phyloP scores from a whole-genome alignment of 2,797 vertebrate species.

The Hybognathus amarus region DNA sequence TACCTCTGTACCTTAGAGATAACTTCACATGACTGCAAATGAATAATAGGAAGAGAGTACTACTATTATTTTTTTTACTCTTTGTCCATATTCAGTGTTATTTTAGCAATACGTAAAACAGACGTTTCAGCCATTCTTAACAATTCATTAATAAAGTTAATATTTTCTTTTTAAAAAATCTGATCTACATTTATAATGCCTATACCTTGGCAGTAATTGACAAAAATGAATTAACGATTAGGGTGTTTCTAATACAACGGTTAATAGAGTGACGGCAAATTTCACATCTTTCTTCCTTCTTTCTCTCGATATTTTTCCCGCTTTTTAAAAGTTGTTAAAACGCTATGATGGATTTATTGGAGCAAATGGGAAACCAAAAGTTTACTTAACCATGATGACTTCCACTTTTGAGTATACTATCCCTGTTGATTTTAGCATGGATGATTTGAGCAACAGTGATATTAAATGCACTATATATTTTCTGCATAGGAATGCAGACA shows the following conservation, averaged over 20 bases:
- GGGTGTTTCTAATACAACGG: too few relatives aligned
- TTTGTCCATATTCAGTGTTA: constrained; percentile 24
- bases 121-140: too few relatives aligned
- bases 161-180: background rate
- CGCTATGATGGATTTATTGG: background rate
- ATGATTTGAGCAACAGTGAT: constrained; percentile 12
- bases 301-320: background rate
- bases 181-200: background rate
- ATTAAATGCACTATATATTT: constrained; percentile 16
- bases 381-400: background rate
- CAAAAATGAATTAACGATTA: background rate
- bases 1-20: background rate
- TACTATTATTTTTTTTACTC: constrained; percentile 7
- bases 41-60: background rate
- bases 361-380: background rate
- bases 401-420: background rate
- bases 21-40: background rate
- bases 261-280: background rate
- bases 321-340: background rate
- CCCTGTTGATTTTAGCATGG: background rate
- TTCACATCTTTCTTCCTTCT: background rate
- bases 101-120: background rate
- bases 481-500: background rate
- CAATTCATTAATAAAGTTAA: background rate
- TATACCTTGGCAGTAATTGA: background rate